Conservation (phyloP, 2,888 invertebrate genomes). For the Incurvaria masculella region DNA sequence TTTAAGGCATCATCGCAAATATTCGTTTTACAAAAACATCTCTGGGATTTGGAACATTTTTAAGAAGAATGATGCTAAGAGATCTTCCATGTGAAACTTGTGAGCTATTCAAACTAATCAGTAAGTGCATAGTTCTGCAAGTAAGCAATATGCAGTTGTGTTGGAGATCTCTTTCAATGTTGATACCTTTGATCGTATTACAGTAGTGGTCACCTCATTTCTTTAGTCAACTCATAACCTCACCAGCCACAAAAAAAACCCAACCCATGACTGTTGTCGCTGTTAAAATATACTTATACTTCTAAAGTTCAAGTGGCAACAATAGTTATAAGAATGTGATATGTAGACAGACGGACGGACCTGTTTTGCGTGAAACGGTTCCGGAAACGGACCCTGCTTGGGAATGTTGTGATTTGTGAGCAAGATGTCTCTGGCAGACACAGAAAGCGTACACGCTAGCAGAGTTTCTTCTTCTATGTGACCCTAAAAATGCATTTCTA, state of each 20-base stretch:
- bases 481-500: no score
- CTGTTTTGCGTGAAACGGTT: no score
- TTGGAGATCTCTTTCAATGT: slow-evolving; percentile 16
- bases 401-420: no score
- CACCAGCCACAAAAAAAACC: background rate
- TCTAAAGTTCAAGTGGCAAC: slow-evolving; percentile 11
- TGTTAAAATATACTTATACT: slow-evolving; percentile 2
- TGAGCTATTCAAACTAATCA: slow-evolving; percentile 12
- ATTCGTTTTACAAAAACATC: slow-evolving; percentile 46
- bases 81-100: slow-evolving; percentile 11
- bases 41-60: slow-evolving; percentile 50
- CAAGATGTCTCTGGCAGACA: no score
- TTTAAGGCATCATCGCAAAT: slow-evolving; percentile 35
- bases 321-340: slow-evolving; percentile 4
- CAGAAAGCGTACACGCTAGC: no score
- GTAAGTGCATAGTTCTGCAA: slow-evolving; percentile 57
- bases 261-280: background rate
- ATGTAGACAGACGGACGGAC: no score
- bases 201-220: background rate
- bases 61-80: slow-evolving; percentile 32
- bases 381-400: no score
- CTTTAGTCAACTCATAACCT: background rate
- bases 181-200: background rate
- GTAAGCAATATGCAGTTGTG: slow-evolving; percentile 4
- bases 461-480: no score